phyloP scores from a whole-genome alignment of 1,140 invertebrate species.

The Lordiphosa collinella region DNA sequence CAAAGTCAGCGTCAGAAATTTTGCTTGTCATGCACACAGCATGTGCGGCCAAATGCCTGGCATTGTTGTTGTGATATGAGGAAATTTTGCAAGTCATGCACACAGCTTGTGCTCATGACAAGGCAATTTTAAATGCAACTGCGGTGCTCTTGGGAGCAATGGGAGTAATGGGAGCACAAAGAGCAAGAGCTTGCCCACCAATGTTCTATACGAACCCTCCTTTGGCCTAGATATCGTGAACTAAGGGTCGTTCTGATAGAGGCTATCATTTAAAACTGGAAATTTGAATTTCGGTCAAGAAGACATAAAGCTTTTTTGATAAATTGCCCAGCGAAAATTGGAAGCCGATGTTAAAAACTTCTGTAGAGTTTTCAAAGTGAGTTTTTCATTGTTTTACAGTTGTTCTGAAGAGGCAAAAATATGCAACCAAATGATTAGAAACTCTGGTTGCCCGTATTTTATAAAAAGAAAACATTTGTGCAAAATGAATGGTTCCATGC shows the following conservation, averaged over 20 bases:
- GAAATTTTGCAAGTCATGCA: too few relatives aligned
- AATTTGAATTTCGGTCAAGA: conserved; percentile 20
- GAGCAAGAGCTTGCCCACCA: too few relatives aligned
- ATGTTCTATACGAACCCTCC: conserved; percentile 96
- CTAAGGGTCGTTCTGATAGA: conserved; percentile 93
- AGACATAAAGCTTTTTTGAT: conserved; percentile 16
- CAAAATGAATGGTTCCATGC: conserved; percentile 52
- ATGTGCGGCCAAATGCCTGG: too few relatives aligned
- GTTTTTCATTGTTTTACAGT: conserved; percentile 31
- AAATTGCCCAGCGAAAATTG: conserved; percentile 80
- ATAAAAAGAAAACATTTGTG: conserved; percentile 72
- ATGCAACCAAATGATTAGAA: conserved; percentile 16
- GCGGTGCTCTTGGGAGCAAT: too few relatives aligned
- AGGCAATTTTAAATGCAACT: too few relatives aligned
- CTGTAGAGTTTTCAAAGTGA: conserved; percentile 91
- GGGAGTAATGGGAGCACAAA: too few relatives aligned
- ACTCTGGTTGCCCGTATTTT: conserved; percentile 60
- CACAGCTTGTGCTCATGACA: too few relatives aligned
- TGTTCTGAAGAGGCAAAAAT: conserved; percentile 47
- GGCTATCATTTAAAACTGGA: conserved; percentile 70
- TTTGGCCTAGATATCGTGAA: conserved; percentile 96
- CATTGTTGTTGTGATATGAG: too few relatives aligned
- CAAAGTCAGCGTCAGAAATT: too few relatives aligned
- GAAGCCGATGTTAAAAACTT: conserved; percentile 85
- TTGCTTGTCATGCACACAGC: too few relatives aligned